These are phyloP conservation scores for Elmis aenea DNA, from an alignment of 2,888 invertebrate genomes.

Conservation along the genomic window DNA sequence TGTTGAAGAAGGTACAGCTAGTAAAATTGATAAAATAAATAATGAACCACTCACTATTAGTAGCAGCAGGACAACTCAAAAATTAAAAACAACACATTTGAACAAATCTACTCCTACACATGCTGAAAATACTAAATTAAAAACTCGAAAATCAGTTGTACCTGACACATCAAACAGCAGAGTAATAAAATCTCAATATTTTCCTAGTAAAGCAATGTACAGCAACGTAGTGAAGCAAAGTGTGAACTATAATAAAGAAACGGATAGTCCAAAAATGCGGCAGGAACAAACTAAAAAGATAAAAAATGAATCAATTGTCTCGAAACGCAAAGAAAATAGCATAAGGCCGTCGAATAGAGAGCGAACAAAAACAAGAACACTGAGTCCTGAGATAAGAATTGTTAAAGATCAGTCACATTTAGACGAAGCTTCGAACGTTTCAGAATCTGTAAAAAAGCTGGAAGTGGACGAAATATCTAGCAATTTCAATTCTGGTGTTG, in stretches of 20 bases:
- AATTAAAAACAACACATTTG: too few species aligned
- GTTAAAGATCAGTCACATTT: constrained; percentile 5
- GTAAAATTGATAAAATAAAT: too few species aligned
- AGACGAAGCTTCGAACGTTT: constrained; percentile 1
- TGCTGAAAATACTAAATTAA: constrained; percentile 5
- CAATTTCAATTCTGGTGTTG: too few species aligned
- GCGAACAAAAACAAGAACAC: constrained; percentile 18
- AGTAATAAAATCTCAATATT: constrained; percentile 40
- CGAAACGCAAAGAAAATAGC: too few species aligned
- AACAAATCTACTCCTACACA: too few species aligned
- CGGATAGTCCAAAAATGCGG: constrained; percentile 3
- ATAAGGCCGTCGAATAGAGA: constrained; percentile 15
- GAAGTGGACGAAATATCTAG: constrained; percentile 1
- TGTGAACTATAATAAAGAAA: constrained; percentile 5
- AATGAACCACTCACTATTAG: too few species aligned
- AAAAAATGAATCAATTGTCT: constrained; percentile 3
- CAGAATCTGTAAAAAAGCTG: not conserved
- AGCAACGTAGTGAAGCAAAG: constrained; percentile 25
- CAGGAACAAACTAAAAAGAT: not conserved
- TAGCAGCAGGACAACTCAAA: too few species aligned
- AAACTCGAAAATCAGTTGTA: constrained; percentile 3
- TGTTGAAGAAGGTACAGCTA: too few species aligned
- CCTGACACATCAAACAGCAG: constrained; percentile 29
- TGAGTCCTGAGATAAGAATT: constrained; percentile 21
- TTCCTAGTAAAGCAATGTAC: constrained; percentile 41